Evolutionary conservation across 2,113 vertebrate species (phyloP).

Genomic region (Oreotrochilus melanogaster): DNA sequence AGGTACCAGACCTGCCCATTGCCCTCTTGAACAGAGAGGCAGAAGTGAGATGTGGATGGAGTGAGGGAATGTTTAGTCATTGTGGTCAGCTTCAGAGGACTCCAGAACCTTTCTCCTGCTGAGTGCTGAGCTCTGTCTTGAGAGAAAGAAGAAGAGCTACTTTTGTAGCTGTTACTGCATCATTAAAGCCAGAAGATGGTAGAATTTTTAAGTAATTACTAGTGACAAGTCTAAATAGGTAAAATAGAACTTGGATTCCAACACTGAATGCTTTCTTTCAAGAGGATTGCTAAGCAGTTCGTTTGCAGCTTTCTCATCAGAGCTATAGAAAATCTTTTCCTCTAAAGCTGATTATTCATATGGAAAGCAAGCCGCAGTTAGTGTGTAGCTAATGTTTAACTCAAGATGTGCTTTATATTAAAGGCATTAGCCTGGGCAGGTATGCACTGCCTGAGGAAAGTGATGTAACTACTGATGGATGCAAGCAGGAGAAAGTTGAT

Average conservation of each 20-base stretch:
- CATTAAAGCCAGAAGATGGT: not conserved
- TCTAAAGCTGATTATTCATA: constrained; percentile 25
- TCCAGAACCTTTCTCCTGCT: not conserved
- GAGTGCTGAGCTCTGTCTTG: not conserved
- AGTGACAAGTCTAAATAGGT: constrained; percentile 29
- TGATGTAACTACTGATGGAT: constrained; percentile 41
- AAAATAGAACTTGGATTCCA: constrained; percentile 17
- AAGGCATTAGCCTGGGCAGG: constrained; percentile 12
- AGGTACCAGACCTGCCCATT: not conserved
- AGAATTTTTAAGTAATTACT: constrained; percentile 29
- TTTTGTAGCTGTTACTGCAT: not conserved
- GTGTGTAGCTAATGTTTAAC: not conserved
- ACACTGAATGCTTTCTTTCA: constrained; percentile 10
- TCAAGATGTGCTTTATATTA: constrained; percentile 32
- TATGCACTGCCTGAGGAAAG: not conserved
- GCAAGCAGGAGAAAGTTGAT: not conserved
- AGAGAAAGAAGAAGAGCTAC: not conserved
- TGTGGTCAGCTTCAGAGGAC: not conserved
- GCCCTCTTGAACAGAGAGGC: not conserved
- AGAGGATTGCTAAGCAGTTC: not conserved
- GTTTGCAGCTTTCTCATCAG: not conserved
- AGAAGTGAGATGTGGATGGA: not conserved
- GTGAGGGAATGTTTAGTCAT: not conserved
- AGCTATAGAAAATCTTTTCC: constrained; percentile 10
- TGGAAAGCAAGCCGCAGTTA: constrained; percentile 4